A percentile compares a stretch with the other conserved stretches of the same genome.
Evolutionary conservation across 2,888 invertebrate genomes (phyloP).

Genomic region (Harpalus rufipes): DNA sequence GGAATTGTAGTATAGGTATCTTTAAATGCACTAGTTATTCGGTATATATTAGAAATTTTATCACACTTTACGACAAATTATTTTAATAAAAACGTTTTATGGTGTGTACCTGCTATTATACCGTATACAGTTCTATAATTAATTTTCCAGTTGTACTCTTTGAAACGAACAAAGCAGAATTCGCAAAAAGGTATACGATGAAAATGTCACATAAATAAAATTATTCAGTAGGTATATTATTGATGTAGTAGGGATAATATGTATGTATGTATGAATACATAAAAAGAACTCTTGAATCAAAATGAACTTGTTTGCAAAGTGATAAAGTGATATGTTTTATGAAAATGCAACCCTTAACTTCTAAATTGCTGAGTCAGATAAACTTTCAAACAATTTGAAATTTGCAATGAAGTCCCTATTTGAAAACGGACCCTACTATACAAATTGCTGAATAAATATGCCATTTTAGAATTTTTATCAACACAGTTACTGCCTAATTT

Average conservation of each 20-base stretch:
- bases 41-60: too few species aligned
- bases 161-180: too few species aligned
- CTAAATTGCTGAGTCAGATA: constrained; percentile 15
- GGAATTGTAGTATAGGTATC: too few species aligned
- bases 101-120: too few species aligned
- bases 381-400: background rate
- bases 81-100: too few species aligned
- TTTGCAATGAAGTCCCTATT: background rate
- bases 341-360: background rate
- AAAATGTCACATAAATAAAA: too few species aligned
- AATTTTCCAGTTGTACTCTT: too few species aligned
- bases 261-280: background rate
- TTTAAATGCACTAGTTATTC: too few species aligned
- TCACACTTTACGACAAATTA: too few species aligned
- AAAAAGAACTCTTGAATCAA: background rate
- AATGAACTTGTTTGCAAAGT: constrained; percentile 2
- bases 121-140: too few species aligned
- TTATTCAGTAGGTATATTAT: too few species aligned
- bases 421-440: background rate
- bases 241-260: background rate
- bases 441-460: constrained; percentile 25
- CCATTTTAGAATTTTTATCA: constrained; percentile 32
- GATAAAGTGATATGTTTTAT: background rate
- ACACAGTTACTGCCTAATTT: background rate
- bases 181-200: too few species aligned